These are phyloP conservation scores for Anas bernieri DNA, from an alignment of 2,797 vertebrate species.

Conservation along the genomic window DNA sequence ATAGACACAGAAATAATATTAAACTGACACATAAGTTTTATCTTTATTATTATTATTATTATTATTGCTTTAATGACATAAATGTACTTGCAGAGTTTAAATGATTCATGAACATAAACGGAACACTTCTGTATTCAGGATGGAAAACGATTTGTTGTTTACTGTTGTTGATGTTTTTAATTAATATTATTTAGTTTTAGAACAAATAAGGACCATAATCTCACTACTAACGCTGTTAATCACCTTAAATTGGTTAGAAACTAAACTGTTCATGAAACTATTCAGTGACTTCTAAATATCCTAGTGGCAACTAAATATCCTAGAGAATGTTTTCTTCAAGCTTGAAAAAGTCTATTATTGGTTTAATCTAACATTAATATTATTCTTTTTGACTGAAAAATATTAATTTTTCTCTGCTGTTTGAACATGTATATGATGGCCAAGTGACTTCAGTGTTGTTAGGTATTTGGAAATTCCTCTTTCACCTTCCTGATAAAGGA, in stretches of 20 bases:
- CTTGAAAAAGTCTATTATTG: not conserved
- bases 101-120: not conserved
- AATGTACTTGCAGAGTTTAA: not conserved
- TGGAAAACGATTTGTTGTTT: not conserved
- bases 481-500: not conserved
- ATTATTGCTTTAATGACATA: not conserved
- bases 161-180: no score
- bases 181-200: not conserved
- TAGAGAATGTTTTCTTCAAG: not conserved
- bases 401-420: not conserved
- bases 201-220: not conserved
- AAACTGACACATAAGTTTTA: not conserved
- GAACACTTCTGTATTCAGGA: not conserved
- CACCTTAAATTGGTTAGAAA: not conserved
- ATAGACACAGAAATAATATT: not conserved
- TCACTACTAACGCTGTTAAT: not conserved
- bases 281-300: not conserved
- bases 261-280: not conserved
- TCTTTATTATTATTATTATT: not conserved
- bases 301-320: not conserved
- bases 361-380: not conserved
- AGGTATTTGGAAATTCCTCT: not conserved
- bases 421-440: not conserved
- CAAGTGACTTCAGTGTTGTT: not conserved
- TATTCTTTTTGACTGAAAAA: not conserved